phyloP scores from a whole-genome alignment of 2,113 vertebrate species.

The Hyaena hyaena region DNA sequence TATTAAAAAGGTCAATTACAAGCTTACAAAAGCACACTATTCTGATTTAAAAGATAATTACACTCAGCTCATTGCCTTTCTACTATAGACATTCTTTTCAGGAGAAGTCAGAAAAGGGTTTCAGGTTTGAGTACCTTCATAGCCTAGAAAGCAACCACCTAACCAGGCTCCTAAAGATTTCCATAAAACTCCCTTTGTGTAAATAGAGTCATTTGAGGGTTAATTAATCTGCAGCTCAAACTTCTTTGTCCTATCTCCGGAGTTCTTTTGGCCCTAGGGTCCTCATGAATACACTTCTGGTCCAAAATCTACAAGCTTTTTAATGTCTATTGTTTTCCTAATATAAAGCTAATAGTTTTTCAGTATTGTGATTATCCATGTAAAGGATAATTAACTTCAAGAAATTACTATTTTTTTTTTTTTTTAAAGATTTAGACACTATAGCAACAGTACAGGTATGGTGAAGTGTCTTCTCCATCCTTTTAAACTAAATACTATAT shows the following conservation, averaged over 20 bases:
- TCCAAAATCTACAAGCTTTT: constrained; percentile 53
- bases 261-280: constrained; percentile 68
- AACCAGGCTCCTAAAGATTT: not conserved
- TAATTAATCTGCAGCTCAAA: constrained; percentile 68
- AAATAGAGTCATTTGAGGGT: constrained; percentile 31
- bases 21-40: constrained; percentile 30
- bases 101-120: not conserved
- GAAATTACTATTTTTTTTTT: constrained; percentile 71
- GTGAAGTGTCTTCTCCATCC: constrained; percentile 54
- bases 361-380: constrained; percentile 61
- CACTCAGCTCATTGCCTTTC: not conserved
- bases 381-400: constrained; percentile 72
- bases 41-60: constrained; percentile 32
- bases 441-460: constrained; percentile 71
- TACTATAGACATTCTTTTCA: not conserved
- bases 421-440: constrained; percentile 61
- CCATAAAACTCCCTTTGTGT: not conserved
- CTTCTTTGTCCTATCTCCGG: constrained; percentile 57
- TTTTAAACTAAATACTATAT: constrained; percentile 66
- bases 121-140: not conserved
- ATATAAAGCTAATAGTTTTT: constrained; percentile 80
- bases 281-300: constrained; percentile 61
- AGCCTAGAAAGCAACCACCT: not conserved
- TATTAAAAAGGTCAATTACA: not conserved
- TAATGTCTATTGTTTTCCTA: constrained; percentile 63